Percentiles rank a stretch among this genome's conserved stretches.
These are phyloP conservation scores for Coboldia fuscipes DNA, from an alignment of 1,140 invertebrate species.

Conservation along the genomic window DNA sequence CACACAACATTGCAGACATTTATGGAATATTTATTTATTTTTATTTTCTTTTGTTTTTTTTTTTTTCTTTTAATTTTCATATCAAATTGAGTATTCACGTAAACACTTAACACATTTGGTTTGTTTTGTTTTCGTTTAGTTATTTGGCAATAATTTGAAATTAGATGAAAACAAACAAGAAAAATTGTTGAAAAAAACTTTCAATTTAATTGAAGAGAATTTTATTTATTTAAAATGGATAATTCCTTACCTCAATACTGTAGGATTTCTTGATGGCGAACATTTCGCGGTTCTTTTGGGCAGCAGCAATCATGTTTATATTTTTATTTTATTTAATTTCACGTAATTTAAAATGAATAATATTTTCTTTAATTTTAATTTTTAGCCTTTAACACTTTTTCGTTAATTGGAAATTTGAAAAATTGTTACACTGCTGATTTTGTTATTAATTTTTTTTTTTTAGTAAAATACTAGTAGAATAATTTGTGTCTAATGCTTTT, in stretches of 20 bases:
- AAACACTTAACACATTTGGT: no score
- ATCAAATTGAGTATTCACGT: no score
- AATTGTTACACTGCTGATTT: not conserved
- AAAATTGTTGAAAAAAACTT: no score
- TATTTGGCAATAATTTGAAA: no score
- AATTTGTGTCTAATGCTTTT: conserved; percentile 2
- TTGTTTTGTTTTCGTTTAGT: no score
- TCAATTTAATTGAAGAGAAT: no score
- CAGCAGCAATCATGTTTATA: conserved; percentile 67
- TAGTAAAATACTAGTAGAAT: not conserved
- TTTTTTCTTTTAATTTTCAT: no score
- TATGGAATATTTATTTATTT: no score
- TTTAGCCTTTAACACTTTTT: not conserved
- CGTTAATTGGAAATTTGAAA: not conserved
- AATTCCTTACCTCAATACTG: conserved; percentile 92
- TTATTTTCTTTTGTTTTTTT: no score
- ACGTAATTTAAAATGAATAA: not conserved
- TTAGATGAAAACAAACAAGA: no score
- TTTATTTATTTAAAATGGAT: no score
- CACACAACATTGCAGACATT: no score
- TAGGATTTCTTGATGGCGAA: conserved; percentile 92
- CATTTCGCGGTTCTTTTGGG: conserved; percentile 79
- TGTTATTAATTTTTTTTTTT: not conserved
- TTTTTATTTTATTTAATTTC: conserved; percentile 11
- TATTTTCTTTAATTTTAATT: not conserved